A percentile compares a stretch with the other conserved stretches of the same genome.
phyloP scores from a whole-genome alignment of 1,140 invertebrate species.

The Drosophila trapezifrons region DNA sequence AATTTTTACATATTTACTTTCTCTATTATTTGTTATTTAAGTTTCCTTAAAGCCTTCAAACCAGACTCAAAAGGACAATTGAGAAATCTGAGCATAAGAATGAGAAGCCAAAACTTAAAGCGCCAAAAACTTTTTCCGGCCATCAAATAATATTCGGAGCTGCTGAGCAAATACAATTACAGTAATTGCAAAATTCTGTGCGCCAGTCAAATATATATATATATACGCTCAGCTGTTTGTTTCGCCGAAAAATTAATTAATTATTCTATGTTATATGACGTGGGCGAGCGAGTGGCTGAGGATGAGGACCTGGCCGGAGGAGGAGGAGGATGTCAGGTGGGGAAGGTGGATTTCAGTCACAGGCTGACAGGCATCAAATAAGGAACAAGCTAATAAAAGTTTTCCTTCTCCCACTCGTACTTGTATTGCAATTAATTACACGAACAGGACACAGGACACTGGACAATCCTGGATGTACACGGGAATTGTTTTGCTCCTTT shows the following conservation, averaged over 20 bases:
- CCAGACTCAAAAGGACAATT: too few species aligned
- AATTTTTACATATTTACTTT: too few species aligned
- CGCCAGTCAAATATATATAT: conserved; percentile 22
- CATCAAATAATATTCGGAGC: conserved; percentile 31
- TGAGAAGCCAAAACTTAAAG: too few species aligned
- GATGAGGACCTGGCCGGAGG: background rate
- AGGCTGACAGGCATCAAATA: conserved; percentile 61
- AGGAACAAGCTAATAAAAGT: conserved; percentile 65
- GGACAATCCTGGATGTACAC: background rate
- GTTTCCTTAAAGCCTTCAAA: too few species aligned
- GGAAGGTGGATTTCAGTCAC: background rate
- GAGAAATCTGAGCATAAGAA: too few species aligned
- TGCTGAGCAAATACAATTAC: conserved; percentile 50
- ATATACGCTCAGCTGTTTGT: conserved; percentile 17
- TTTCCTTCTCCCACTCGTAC: background rate
- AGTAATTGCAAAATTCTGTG: conserved; percentile 59
- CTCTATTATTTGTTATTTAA: too few species aligned
- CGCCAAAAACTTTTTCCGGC: conserved; percentile 3
- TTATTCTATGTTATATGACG: conserved; percentile 51
- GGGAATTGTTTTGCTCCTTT: background rate
- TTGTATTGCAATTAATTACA: conserved; percentile 37
- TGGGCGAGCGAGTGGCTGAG: conserved; percentile 9
- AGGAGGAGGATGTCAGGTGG: background rate
- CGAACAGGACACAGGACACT: conserved; percentile 3
- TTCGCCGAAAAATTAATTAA: conserved; percentile 66